phyloP scores from a whole-genome alignment of 2,888 invertebrate species.

The Troides oblongomaculatus region DNA sequence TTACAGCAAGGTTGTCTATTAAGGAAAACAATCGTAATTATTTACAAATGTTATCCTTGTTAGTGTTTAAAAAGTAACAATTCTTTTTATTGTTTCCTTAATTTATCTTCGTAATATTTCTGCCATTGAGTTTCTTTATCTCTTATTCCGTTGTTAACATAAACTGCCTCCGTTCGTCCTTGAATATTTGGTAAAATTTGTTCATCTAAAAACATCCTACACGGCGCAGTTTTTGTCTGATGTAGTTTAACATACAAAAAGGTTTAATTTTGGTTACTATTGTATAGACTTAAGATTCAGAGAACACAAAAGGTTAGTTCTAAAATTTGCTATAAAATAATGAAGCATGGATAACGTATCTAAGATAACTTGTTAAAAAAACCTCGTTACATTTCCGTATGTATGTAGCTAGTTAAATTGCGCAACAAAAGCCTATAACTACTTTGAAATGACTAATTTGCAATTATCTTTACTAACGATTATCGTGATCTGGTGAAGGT shows the following conservation, averaged over 20 bases:
- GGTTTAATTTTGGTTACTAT: background rate
- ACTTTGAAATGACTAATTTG: background rate
- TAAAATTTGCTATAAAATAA: background rate
- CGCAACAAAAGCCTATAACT: background rate
- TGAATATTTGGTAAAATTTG: background rate
- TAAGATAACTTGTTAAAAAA: background rate
- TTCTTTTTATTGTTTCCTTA: background rate
- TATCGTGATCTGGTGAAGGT: background rate
- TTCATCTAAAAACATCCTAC: background rate
- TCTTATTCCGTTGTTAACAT: background rate
- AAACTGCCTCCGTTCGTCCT: background rate
- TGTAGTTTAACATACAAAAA: no score
- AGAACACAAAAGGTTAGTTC: background rate
- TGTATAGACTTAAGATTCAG: background rate
- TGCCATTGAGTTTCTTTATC: background rate
- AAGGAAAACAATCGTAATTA: background rate
- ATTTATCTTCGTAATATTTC: background rate
- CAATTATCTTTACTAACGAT: background rate
- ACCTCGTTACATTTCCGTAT: background rate
- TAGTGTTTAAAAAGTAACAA: background rate
- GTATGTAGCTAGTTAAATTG: background rate
- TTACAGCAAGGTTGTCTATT: background rate
- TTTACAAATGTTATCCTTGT: background rate
- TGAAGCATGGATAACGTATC: background rate
- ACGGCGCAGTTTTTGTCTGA: no score